Evolutionary conservation across 2,113 vertebrate species (phyloP).

Genomic region (Perognathus longimembris): DNA sequence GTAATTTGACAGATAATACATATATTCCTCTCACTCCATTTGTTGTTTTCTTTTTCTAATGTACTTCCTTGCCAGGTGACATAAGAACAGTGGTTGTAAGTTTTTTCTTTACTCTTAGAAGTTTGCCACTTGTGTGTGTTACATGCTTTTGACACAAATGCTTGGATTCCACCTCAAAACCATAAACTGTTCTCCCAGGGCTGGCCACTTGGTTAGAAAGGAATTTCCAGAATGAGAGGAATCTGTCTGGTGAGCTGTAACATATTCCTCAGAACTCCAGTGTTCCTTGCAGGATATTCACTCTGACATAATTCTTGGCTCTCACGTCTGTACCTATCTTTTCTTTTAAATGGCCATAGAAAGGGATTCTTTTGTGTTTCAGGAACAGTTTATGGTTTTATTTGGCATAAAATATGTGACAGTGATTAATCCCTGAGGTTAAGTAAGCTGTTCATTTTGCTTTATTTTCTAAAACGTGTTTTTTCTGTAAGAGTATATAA

Average conservation of each 20-base stretch:
- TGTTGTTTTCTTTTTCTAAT: conserved; percentile 35
- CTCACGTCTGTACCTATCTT: conserved; percentile 79
- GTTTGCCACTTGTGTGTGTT: conserved; percentile 46
- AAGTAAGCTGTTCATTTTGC: conserved; percentile 33
- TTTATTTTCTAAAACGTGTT: conserved; percentile 55
- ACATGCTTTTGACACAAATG: conserved; percentile 29
- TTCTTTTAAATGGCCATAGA: conserved; percentile 80
- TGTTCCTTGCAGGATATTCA: conserved; percentile 64
- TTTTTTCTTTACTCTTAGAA: conserved; percentile 40
- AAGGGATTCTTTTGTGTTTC: conserved; percentile 68
- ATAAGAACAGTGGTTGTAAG: not conserved
- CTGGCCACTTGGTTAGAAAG: conserved; percentile 75
- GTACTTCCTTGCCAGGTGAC: not conserved
- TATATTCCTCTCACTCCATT: not conserved
- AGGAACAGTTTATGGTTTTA: conserved; percentile 78
- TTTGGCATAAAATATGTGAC: conserved; percentile 68
- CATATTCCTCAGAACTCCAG: conserved; percentile 61
- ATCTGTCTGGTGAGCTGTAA: conserved; percentile 50
- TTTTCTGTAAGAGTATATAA: conserved; percentile 12
- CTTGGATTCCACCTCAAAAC: conserved; percentile 50
- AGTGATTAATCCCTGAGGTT: not conserved
- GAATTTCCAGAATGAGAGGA: conserved; percentile 69
- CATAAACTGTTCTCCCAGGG: conserved; percentile 39
- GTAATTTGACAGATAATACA: conserved; percentile 49
- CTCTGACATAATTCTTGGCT: conserved; percentile 47